A percentile compares a stretch with the other conserved stretches of the same genome.
Evolutionary conservation across 2,113 vertebrate species (phyloP).

Genomic region (Recurvirostra avosetta): DNA sequence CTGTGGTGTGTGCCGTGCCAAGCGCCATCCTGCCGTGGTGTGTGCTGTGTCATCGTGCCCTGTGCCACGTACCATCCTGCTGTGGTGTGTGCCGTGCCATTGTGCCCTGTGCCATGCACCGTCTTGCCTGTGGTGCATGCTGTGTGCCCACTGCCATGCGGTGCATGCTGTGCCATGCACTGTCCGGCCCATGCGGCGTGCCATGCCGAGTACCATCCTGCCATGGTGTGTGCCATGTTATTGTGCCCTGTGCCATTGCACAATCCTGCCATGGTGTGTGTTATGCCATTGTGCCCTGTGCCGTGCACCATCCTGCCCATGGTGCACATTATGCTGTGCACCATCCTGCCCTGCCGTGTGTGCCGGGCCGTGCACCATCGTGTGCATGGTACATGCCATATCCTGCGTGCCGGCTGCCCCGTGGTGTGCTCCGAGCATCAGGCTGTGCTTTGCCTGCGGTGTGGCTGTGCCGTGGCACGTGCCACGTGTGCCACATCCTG

Average conservation of each 20-base stretch:
- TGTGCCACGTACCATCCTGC: too few species aligned
- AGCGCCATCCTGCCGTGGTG: too few species aligned
- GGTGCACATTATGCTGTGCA: too few species aligned
- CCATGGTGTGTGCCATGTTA: background rate
- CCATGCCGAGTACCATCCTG: background rate
- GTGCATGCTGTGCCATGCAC: background rate
- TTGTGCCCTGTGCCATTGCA: background rate
- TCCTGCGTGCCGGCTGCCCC: background rate
- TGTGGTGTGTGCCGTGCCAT: too few species aligned
- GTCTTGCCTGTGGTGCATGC: too few species aligned
- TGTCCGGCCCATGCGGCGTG: background rate
- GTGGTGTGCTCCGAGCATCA: fast-evolving
- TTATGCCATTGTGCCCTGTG: background rate
- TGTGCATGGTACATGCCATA: fast-evolving
- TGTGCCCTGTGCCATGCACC: too few species aligned
- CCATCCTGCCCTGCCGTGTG: background rate
- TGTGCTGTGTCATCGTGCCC: too few species aligned
- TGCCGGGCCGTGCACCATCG: fast-evolving
- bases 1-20: fast-evolving
- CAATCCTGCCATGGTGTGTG: background rate
- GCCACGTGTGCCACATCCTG: fast-evolving
- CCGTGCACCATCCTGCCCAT: background rate
- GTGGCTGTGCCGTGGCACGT: background rate
- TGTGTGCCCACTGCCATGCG: too few species aligned
- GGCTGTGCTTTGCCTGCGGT: fast-evolving